Percentiles rank a stretch among this genome's conserved stretches.
These are phyloP conservation scores for Mnemiopsis leidyi DNA, from an alignment of 37 sponge, comb jelly and placozoan genomes.

Conservation along the genomic window DNA sequence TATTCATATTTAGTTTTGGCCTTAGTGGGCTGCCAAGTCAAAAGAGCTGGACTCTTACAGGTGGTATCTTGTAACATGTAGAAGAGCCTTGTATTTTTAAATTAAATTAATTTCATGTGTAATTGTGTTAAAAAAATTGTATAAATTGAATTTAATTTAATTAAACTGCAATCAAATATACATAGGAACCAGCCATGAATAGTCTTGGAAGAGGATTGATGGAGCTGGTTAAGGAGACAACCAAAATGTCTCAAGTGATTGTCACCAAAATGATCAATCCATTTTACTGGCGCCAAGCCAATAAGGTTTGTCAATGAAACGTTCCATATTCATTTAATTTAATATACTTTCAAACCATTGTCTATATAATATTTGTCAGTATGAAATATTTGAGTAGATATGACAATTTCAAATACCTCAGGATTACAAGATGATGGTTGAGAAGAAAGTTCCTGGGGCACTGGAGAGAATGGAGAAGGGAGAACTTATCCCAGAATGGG, in stretches of 20 bases:
- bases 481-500: constrained; percentile 60
- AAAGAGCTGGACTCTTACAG: too few relatives aligned
- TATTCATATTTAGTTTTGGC: too few relatives aligned
- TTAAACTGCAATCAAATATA: too few relatives aligned
- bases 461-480: constrained; percentile 50
- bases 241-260: background rate
- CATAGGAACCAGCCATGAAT: background rate
- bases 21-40: too few relatives aligned
- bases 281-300: background rate
- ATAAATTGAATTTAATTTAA: too few relatives aligned
- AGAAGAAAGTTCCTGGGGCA: constrained; percentile 62
- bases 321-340: background rate
- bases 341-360: background rate
- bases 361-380: background rate
- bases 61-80: too few relatives aligned
- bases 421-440: background rate
- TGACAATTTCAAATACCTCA: background rate
- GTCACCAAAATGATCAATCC: constrained; percentile 1
- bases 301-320: background rate
- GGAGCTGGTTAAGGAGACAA: background rate
- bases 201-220: background rate
- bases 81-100: too few relatives aligned
- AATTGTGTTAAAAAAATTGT: too few relatives aligned
- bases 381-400: too few relatives aligned
- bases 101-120: too few relatives aligned